phyloP scores from a whole-genome alignment of 92 coral and sea anemone genomes.

The Epizoanthus illoricatus region DNA sequence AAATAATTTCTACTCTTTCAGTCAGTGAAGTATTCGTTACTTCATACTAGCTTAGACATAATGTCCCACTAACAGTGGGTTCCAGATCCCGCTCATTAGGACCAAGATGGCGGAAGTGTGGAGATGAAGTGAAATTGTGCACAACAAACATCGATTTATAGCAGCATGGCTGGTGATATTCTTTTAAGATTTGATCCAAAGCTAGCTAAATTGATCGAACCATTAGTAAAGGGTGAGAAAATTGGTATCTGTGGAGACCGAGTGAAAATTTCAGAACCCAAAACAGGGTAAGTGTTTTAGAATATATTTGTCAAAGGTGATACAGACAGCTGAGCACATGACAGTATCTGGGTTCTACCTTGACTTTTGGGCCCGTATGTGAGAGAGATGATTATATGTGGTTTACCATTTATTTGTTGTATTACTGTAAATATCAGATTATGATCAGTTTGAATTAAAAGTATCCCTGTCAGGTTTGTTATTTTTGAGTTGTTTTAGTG shows the following conservation, averaged over 20 bases:
- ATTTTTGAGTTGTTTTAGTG: too few relatives aligned
- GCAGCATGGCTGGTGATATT: slow-evolving; percentile 72
- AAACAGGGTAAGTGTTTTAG: slow-evolving; percentile 62
- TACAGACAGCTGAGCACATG: too few relatives aligned
- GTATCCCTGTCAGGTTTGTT: too few relatives aligned
- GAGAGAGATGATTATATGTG: too few relatives aligned
- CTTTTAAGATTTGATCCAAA: slow-evolving; percentile 69
- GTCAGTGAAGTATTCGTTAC: not conserved
- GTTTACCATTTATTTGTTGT: too few relatives aligned
- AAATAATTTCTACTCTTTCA: not conserved
- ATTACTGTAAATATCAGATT: too few relatives aligned
- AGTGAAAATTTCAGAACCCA: slow-evolving; percentile 65
- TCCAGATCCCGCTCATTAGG: slow-evolving; percentile 7
- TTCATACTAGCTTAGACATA: slow-evolving; percentile 5
- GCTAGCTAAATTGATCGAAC: slow-evolving; percentile 61
- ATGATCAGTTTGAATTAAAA: too few relatives aligned
- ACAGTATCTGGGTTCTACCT: too few relatives aligned
- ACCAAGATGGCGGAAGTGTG: slow-evolving; percentile 47
- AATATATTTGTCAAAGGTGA: not conserved
- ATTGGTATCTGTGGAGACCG: slow-evolving; percentile 71
- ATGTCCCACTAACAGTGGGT: not conserved
- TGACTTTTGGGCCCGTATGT: too few relatives aligned
- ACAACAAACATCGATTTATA: not conserved
- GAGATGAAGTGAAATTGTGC: slow-evolving; percentile 27
- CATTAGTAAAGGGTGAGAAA: slow-evolving; percentile 55